A percentile compares a stretch with the other conserved stretches of the same genome.
Conservation (phyloP, 2,888 invertebrate species). For the Candidula unifasciata region DNA sequence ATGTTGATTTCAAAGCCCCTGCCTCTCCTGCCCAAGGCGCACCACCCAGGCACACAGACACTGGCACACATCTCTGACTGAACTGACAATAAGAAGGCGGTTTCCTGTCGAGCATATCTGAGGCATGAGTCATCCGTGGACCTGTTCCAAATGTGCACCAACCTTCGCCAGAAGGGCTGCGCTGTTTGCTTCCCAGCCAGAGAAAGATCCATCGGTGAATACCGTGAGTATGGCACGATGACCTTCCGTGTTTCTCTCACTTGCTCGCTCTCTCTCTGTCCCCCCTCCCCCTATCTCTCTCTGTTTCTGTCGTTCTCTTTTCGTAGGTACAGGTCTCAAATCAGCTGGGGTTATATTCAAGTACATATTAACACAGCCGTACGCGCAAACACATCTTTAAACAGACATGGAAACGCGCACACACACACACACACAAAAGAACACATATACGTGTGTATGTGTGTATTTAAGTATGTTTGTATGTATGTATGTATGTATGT, state of each 20-base stretch:
- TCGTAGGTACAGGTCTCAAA: too few relatives aligned
- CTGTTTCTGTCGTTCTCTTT: too few relatives aligned
- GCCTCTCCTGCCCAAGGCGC: not conserved
- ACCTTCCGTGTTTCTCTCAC: conserved; percentile 13
- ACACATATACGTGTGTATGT: too few relatives aligned
- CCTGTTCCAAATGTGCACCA: conserved; percentile 17
- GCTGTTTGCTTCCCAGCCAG: not conserved
- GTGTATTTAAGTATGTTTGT: too few relatives aligned
- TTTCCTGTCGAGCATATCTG: conserved; percentile 7
- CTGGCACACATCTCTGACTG: not conserved
- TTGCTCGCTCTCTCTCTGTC: not conserved
- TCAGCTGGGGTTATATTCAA: too few relatives aligned
- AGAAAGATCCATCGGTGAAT: not conserved
- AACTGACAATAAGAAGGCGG: conserved; percentile 33
- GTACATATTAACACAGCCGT: too few relatives aligned
- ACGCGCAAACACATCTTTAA: too few relatives aligned
- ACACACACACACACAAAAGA: too few relatives aligned
- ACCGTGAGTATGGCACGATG: conserved; percentile 15
- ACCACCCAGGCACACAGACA: conserved; percentile 3
- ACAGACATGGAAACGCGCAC: too few relatives aligned
- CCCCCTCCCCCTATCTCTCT: too few relatives aligned
- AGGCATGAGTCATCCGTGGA: not conserved
- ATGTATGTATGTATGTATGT: too few relatives aligned
- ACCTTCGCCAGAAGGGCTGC: not conserved
- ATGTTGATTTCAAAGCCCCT: not conserved